Evolutionary conservation across 2,113 vertebrate genomes (phyloP).

Genomic region (Daphoenositta chrysoptera): DNA sequence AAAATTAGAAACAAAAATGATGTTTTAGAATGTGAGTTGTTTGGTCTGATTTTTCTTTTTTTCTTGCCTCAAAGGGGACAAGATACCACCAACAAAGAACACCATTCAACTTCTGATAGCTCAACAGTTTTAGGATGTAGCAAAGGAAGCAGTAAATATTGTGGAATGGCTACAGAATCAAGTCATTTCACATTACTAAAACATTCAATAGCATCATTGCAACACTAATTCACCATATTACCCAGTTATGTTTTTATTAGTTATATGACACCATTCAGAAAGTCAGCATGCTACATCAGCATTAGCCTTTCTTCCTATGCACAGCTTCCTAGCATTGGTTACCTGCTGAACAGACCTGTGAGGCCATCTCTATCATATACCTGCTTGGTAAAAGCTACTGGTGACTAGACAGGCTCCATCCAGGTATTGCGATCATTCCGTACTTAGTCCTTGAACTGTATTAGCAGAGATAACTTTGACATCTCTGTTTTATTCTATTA

Average conservation of each 20-base stretch:
- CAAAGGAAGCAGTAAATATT: neutral
- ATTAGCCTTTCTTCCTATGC: neutral
- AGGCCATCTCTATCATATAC: neutral
- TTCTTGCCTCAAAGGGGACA: neutral
- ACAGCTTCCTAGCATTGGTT: neutral
- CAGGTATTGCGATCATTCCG: neutral
- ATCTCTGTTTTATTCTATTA: neutral
- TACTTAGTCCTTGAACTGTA: neutral
- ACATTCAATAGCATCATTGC: neutral
- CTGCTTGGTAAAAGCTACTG: neutral
- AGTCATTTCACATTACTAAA: neutral
- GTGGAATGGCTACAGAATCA: neutral
- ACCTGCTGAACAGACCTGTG: neutral
- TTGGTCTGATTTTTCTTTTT: neutral
- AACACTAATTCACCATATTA: neutral
- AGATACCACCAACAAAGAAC: neutral
- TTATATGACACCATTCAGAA: neutral
- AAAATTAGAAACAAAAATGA: neutral
- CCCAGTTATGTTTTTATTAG: neutral
- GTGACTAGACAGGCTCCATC: neutral
- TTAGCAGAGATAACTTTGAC: neutral
- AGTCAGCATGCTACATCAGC: neutral
- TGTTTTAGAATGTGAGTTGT: neutral
- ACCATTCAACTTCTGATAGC: neutral
- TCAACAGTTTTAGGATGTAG: neutral